Conservation (phyloP, 2,888 invertebrate genomes). For the Lottia gigantea region DNA sequence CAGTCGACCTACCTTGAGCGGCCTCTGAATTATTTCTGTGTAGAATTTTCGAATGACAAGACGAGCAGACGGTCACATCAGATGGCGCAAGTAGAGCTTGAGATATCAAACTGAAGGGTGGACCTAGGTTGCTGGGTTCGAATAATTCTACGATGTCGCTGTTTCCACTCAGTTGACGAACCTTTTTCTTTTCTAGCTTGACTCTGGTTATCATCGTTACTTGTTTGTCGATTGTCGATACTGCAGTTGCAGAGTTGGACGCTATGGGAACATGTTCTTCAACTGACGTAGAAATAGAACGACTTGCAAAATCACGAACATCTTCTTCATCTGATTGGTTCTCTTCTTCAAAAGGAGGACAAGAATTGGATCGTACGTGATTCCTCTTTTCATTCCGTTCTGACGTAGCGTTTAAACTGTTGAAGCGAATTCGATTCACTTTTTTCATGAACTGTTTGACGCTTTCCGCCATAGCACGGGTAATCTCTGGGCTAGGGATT, state of each 20-base stretch:
- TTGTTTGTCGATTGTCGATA: neutral
- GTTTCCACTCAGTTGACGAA: neutral
- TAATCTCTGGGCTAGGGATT: slow-evolving; percentile 19
- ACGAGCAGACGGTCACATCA: slow-evolving; percentile 32
- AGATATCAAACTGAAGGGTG: slow-evolving; percentile 21
- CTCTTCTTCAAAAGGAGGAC: slow-evolving; percentile 29
- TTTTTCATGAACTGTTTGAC: slow-evolving; percentile 61
- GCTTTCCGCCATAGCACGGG: slow-evolving; percentile 55
- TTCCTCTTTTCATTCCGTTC: neutral
- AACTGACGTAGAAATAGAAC: slow-evolving; percentile 24
- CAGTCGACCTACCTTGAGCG: too few relatives aligned
- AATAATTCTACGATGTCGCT: neutral
- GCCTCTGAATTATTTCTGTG: too few relatives aligned
- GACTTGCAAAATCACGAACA: slow-evolving; percentile 6
- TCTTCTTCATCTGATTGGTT: slow-evolving; percentile 26
- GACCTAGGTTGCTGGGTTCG: neutral
- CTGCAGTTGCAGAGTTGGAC: neutral
- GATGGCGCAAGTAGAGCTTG: slow-evolving; percentile 35
- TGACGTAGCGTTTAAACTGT: slow-evolving; percentile 43
- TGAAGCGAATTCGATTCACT: slow-evolving; percentile 61
- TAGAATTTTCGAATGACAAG: slow-evolving; percentile 30
- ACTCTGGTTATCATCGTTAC: neutral
- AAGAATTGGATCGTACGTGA: slow-evolving; percentile 27
- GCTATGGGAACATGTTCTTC: neutral
- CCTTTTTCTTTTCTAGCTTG: slow-evolving; percentile 4